Evolutionary conservation across 2,113 vertebrate genomes (phyloP).

Genomic region (Mesembrinibis cayennensis): DNA sequence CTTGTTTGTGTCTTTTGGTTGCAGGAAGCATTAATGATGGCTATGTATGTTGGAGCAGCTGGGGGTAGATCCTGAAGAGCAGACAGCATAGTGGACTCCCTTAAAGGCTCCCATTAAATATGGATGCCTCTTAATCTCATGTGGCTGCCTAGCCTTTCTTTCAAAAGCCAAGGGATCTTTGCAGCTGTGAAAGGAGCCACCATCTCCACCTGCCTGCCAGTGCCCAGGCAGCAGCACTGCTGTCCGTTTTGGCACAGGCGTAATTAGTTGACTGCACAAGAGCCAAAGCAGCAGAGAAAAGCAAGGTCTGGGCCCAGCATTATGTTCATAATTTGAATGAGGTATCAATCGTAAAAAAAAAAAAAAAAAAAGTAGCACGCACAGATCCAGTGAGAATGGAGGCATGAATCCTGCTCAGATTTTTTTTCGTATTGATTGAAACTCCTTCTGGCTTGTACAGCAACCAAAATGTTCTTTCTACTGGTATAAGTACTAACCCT

Average conservation of each 20-base stretch:
- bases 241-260: not conserved
- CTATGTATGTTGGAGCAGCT: not conserved
- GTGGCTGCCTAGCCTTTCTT: not conserved
- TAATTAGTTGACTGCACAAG: not conserved
- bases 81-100: not conserved
- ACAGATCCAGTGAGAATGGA: not conserved
- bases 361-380: fast-evolving
- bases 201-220: not conserved
- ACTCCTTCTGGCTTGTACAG: not conserved
- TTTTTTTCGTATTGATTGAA: not conserved
- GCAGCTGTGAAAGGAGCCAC: not conserved
- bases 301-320: not conserved
- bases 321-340: not conserved
- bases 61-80: not conserved
- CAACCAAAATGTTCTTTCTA: not conserved
- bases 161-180: not conserved
- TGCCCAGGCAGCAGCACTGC: not conserved
- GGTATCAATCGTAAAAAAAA: not conserved
- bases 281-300: not conserved
- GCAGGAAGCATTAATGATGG: not conserved
- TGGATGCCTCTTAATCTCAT: not conserved
- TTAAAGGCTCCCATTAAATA: not conserved
- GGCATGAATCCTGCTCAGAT: not conserved
- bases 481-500: not conserved
- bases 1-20: not conserved